Evolutionary conservation across 1,140 invertebrate species (phyloP), one percentile per base, ranked within the genome.

Genomic region (Solenopsis invicta): DNA sequence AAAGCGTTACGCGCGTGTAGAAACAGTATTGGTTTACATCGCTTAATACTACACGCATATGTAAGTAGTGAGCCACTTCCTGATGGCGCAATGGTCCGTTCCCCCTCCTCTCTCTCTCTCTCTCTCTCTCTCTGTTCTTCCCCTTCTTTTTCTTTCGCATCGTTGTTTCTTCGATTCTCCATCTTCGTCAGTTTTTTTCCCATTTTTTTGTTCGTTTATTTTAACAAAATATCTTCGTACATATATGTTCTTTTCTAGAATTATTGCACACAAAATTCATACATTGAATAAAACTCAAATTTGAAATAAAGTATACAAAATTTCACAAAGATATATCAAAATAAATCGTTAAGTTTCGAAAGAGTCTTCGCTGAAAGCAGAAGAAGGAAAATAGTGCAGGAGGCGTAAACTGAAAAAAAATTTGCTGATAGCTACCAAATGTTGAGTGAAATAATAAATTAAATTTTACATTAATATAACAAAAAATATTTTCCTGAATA

Each of bases 31-130:
- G 52, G 59, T 71, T 74, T 64, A 87, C 86, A 69, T 91, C 82
- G 56, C 86, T 91, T 90, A 92, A 91, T 77, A 87, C 77, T 87
- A 75, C 71, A 88, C 81, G 75, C 80, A 81, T 91, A 85, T 90
- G 81, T 93, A 86, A 91, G 86, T 89, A 86, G 89, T 88, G 89
- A 94, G 92, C 91, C 90, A 94, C 92, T 94, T 94, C 93, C 93
- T 93, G 91, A 93, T 94, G 93, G 93, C 91, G 93, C 92, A 94
- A 94, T 94, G 91, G 92, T 66, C 64, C 62, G 84, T 78, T 89
- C 84, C 88, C 88, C 89, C 85, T 89, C 84, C 41, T 4, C 8
- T 54, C 75, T 75, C 88, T 86, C 45, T 56, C 18, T 24, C 56
- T 48, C 45, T 86, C 81, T 54, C 84, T 59, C 8, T 56, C 85